phyloP scores from a whole-genome alignment of 2,888 invertebrate genomes.

The Polyommatus iphigenia region DNA sequence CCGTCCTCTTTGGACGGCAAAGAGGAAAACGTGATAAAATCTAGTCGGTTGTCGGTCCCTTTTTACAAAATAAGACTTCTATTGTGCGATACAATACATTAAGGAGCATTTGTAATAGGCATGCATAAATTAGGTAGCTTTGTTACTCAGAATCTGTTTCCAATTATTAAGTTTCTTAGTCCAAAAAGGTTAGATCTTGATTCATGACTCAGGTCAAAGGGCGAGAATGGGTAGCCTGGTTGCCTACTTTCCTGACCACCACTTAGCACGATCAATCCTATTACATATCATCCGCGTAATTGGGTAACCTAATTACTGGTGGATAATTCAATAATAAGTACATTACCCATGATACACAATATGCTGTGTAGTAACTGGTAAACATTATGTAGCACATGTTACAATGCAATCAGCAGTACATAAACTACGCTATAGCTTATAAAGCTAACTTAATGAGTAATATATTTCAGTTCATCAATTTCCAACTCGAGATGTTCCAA shows the following conservation, averaged over 20 bases:
- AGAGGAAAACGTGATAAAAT: slow-evolving; percentile 39
- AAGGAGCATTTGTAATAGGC: neutral
- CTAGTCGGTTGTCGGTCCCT: slow-evolving; percentile 25
- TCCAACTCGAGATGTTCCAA: neutral
- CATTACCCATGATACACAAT: neutral
- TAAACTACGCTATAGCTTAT: neutral
- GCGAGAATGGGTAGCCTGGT: neutral
- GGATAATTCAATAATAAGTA: neutral
- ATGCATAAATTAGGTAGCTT: neutral
- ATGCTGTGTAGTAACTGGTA: too few relatives aligned
- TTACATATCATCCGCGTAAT: neutral
- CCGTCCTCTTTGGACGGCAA: slow-evolving; percentile 65
- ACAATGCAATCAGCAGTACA: neutral
- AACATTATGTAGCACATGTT: too few relatives aligned
- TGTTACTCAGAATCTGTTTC: neutral
- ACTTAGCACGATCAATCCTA: neutral
- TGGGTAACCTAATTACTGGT: neutral
- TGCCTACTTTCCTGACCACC: slow-evolving; percentile 1
- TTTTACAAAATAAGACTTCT: slow-evolving; percentile 38
- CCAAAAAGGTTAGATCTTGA: neutral
- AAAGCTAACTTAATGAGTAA: neutral
- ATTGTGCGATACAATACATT: slow-evolving; percentile 2
- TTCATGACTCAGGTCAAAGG: neutral
- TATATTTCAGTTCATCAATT: neutral
- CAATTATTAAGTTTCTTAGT: neutral